Conservation (phyloP, 35 echinoderm and acorn worm genomes). For the Apostichopus parvimensis region DNA sequence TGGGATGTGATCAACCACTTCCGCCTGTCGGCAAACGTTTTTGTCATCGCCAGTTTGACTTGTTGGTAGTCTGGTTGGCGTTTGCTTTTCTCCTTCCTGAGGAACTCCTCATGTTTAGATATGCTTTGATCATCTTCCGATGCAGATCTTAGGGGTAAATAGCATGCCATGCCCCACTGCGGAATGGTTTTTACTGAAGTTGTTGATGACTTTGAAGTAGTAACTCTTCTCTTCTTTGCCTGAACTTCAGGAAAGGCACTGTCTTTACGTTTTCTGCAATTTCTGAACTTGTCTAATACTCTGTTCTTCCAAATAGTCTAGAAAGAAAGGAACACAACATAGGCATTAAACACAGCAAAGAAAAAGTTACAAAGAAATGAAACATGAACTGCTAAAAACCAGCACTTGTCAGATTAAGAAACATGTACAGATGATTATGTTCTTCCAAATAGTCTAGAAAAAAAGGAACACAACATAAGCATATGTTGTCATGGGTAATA, state of each 20-base stretch:
- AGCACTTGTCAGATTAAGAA: no score
- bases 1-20: slow-evolving; percentile 30
- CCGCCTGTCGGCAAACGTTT: slow-evolving; percentile 33
- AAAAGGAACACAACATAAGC: background rate
- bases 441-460: slow-evolving; percentile 34
- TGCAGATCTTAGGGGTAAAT: slow-evolving; percentile 3
- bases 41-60: slow-evolving; percentile 28
- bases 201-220: no score
- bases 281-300: slow-evolving; percentile 33
- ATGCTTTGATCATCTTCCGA: slow-evolving; percentile 46
- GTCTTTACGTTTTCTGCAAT: slow-evolving; percentile 17
- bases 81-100: slow-evolving; percentile 42
- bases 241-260: slow-evolving; percentile 5
- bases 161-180: slow-evolving; percentile 26
- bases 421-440: background rate
- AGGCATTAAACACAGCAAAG: background rate
- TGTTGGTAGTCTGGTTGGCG: slow-evolving; percentile 14
- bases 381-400: no score
- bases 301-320: slow-evolving; percentile 33
- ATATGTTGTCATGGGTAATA: background rate
- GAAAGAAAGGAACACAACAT: background rate
- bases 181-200: background rate
- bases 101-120: slow-evolving; percentile 20
- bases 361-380: no score
- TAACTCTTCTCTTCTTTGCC: slow-evolving; percentile 5